A percentile compares a stretch with the other conserved stretches of the same genome.
Conservation (phyloP, 1,140 invertebrate species). For the Oryctes rhinoceros region DNA sequence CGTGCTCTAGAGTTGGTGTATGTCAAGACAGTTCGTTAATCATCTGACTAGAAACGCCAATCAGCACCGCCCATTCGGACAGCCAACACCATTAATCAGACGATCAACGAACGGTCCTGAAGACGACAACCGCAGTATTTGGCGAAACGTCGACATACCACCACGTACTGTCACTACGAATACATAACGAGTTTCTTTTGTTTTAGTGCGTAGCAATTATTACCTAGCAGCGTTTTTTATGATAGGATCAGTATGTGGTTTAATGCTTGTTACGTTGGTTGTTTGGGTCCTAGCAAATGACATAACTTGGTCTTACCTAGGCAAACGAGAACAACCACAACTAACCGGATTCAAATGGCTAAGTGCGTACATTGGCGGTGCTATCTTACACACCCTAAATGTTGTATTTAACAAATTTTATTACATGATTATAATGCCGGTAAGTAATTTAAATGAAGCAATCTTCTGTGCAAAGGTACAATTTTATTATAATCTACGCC, state of each 20-base stretch:
- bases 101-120: no score
- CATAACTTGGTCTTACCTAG: constrained; percentile 18
- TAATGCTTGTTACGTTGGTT: constrained; percentile 27
- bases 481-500: neutral
- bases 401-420: constrained; percentile 27
- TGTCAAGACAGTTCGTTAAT: no score
- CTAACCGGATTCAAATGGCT: constrained; percentile 11
- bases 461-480: neutral
- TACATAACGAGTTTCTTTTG: neutral
- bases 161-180: no score
- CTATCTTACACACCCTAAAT: constrained; percentile 23
- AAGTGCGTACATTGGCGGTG: constrained; percentile 13
- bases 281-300: constrained; percentile 38
- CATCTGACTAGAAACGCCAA: no score
- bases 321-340: neutral
- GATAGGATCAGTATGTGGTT: constrained; percentile 19
- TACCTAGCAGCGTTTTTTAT: constrained; percentile 31
- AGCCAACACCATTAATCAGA: no score
- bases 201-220: constrained; percentile 36
- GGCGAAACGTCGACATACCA: no score
- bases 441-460: neutral
- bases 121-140: no score
- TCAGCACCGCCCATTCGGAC: no score
- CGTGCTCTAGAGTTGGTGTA: no score
- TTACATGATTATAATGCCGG: constrained; percentile 36